Conservation (phyloP, 2,113 vertebrate species). For the Myiopsitta monachus region DNA sequence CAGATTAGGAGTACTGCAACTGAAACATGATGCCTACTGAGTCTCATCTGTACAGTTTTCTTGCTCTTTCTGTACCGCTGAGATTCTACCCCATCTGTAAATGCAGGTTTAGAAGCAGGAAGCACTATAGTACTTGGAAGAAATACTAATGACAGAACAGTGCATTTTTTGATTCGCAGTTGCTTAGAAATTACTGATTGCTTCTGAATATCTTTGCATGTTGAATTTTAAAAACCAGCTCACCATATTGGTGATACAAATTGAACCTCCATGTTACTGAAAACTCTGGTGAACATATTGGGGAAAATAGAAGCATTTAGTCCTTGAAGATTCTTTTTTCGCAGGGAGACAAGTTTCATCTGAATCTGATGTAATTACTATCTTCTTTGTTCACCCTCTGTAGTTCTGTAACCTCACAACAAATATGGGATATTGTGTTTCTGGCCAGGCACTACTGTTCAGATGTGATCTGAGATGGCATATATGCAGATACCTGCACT, state of each 20-base stretch:
- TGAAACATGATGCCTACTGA: not conserved
- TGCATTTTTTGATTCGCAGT: not conserved
- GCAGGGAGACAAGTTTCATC: not conserved
- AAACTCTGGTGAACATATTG: not conserved
- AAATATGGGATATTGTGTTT: not conserved
- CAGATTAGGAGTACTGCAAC: not conserved
- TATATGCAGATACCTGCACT: constrained; percentile 37
- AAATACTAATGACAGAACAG: not conserved
- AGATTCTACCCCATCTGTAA: not conserved
- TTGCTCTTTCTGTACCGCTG: not conserved
- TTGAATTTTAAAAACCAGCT: not conserved
- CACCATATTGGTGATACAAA: not conserved
- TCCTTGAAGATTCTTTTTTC: not conserved
- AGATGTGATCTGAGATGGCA: constrained; percentile 32
- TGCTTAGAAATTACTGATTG: not conserved
- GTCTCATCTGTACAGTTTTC: not conserved
- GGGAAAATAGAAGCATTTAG: not conserved
- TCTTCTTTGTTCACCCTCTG: not conserved
- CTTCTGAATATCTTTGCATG: not conserved
- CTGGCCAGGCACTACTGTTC: not conserved
- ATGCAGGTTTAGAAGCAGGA: not conserved
- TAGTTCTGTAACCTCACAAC: not conserved
- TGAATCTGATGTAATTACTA: not conserved
- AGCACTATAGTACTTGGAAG: not conserved
- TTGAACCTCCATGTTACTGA: not conserved